Evolutionary conservation across 2,888 invertebrate genomes (phyloP).

Genomic region (Cataglyphis livida): DNA sequence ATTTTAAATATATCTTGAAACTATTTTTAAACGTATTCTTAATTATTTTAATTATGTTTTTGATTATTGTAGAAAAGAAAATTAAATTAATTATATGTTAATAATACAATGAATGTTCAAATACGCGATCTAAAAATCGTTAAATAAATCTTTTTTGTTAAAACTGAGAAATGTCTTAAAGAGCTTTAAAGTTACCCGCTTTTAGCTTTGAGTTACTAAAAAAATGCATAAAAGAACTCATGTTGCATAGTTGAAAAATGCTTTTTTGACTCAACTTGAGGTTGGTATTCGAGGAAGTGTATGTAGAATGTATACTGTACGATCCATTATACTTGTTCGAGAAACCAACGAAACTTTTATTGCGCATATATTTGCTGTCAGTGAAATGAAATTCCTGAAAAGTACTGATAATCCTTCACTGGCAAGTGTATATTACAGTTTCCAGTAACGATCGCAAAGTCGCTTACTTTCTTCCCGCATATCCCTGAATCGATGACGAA

Average conservation of each 20-base stretch:
- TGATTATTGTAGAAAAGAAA: not conserved
- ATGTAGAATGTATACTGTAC: not conserved
- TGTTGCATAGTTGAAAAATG: conserved; percentile 28
- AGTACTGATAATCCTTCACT: conserved; percentile 7
- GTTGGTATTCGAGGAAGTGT: conserved; percentile 16
- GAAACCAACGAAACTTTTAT: conserved; percentile 36
- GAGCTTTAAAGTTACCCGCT: not conserved
- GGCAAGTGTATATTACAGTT: not conserved
- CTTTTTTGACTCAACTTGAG: conserved; percentile 12
- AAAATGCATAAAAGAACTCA: not conserved
- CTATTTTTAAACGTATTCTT: not conserved
- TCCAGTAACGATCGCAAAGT: not conserved
- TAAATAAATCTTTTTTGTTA: not conserved
- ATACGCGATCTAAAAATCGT: not conserved
- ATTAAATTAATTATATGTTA: not conserved
- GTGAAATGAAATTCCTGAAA: conserved; percentile 23
- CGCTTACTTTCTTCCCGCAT: not conserved
- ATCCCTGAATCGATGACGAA: not conserved
- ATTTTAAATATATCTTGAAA: not conserved
- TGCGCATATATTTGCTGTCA: conserved; percentile 2
- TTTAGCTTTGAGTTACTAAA: not conserved
- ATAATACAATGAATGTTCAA: not conserved
- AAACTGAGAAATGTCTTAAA: not conserved
- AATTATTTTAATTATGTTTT: not conserved
- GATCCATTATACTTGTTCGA: conserved; percentile 15